phyloP scores from a whole-genome alignment of 2,888 invertebrate genomes.

The Nebria salina region DNA sequence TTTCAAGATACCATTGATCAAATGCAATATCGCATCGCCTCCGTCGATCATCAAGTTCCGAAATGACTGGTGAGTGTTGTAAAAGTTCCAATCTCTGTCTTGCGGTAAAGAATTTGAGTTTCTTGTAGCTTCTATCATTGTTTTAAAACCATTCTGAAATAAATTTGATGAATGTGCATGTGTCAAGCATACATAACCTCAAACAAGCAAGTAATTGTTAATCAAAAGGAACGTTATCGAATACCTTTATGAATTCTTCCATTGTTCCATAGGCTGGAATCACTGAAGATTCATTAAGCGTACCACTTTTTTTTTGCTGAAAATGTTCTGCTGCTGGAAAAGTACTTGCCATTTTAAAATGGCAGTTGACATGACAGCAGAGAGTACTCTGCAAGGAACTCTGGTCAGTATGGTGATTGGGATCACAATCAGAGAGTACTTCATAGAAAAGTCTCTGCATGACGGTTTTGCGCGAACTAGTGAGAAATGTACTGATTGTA shows the following conservation, averaged over 20 bases:
- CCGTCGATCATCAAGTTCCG: conserved; percentile 72
- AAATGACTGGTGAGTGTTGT: conserved; percentile 81
- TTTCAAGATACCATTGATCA: conserved; percentile 68
- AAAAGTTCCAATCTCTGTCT: conserved; percentile 77
- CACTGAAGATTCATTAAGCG: too few species aligned
- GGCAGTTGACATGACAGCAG: too few species aligned
- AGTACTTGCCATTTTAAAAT: too few species aligned
- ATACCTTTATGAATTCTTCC: conserved; percentile 60
- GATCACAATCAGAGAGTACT: too few species aligned
- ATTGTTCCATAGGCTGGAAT: conserved; percentile 48
- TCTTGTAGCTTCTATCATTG: conserved; percentile 75
- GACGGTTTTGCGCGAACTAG: too few species aligned
- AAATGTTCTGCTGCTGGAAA: too few species aligned
- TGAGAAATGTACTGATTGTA: too few species aligned
- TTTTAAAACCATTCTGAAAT: conserved; percentile 71
- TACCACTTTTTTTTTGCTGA: too few species aligned
- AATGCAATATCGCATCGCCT: conserved; percentile 70
- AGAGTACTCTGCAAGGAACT: too few species aligned
- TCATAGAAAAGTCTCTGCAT: too few species aligned
- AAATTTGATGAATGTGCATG: conserved; percentile 34
- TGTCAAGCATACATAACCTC: conserved; percentile 48
- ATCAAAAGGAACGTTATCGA: neutral
- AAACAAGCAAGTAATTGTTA: conserved; percentile 6
- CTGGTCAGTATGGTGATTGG: too few species aligned
- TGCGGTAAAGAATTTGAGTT: conserved; percentile 77